Evolutionary conservation across 2,113 vertebrate species (phyloP).

Genomic region (Ascaphus truei): DNA sequence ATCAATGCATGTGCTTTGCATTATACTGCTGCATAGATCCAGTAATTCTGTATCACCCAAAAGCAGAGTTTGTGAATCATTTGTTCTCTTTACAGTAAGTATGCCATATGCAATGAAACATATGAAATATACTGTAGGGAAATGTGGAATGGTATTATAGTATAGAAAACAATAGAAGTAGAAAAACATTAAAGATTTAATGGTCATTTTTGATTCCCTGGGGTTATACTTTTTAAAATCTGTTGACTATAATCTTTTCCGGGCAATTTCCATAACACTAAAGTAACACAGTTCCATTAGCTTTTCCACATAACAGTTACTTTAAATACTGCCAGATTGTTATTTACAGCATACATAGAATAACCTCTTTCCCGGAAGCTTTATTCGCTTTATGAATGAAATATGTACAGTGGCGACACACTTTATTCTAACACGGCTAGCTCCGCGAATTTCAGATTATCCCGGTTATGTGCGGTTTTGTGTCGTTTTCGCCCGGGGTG

Average conservation of each 20-base stretch:
- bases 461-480: no score
- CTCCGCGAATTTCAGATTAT: no score
- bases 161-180: neutral
- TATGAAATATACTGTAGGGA: no score
- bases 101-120: no score
- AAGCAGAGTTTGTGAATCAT: no score
- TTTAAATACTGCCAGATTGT: conserved; percentile 2
- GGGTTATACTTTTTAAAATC: neutral
- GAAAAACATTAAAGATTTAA: neutral
- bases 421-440: no score
- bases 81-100: no score
- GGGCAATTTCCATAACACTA: conserved; percentile 1
- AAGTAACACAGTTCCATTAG: conserved; percentile 17
- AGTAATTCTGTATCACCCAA: no score
- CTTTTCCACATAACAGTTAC: neutral
- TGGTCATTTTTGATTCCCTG: neutral
- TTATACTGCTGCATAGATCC: no score
- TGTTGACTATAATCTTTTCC: conserved; percentile 11
- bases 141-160: neutral
- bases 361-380: conserved; percentile 8
- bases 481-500: no score
- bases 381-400: conserved; percentile 16
- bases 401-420: no score
- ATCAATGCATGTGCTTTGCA: no score
- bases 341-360: conserved; percentile 34